phyloP scores from a whole-genome alignment of 2,797 vertebrate species.

The Anolis apletophallus region DNA sequence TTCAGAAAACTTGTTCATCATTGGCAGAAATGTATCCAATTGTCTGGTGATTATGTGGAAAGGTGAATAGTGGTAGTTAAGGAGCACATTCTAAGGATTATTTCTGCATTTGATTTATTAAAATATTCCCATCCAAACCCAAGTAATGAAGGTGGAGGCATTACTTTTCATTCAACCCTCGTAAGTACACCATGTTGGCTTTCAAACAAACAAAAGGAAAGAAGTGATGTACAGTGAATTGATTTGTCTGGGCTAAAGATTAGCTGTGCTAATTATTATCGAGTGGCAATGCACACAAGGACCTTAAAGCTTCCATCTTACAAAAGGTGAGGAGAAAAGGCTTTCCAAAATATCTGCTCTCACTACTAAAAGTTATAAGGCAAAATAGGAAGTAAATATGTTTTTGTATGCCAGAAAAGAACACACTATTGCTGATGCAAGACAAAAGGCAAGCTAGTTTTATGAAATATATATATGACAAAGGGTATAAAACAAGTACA shows the following conservation, averaged over 20 bases:
- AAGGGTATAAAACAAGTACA: not conserved
- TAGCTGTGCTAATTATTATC: constrained; percentile 13
- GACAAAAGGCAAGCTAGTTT: not conserved
- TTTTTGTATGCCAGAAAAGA: not conserved
- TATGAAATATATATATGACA: constrained; percentile 4
- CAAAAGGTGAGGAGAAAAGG: constrained; percentile 4
- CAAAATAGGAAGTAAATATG: constrained; percentile 22
- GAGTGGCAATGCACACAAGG: not conserved
- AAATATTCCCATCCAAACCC: too few species aligned
- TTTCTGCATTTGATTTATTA: too few species aligned
- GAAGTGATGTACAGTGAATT: not conserved
- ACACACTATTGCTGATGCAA: not conserved
- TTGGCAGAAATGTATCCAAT: too few species aligned
- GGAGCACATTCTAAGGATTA: too few species aligned
- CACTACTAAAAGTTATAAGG: not conserved
- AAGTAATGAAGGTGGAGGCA: too few species aligned
- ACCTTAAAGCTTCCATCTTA: not conserved
- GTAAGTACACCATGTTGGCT: too few species aligned
- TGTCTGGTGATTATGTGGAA: too few species aligned
- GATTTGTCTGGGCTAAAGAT: not conserved
- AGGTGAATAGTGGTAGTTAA: too few species aligned
- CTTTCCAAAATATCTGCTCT: not conserved
- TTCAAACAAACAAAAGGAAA: not conserved
- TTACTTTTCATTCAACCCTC: too few species aligned
- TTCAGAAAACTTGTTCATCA: too few species aligned